These are phyloP conservation scores for Osmoderma eremita DNA, from an alignment of 2,888 invertebrate species.

Conservation along the genomic window DNA sequence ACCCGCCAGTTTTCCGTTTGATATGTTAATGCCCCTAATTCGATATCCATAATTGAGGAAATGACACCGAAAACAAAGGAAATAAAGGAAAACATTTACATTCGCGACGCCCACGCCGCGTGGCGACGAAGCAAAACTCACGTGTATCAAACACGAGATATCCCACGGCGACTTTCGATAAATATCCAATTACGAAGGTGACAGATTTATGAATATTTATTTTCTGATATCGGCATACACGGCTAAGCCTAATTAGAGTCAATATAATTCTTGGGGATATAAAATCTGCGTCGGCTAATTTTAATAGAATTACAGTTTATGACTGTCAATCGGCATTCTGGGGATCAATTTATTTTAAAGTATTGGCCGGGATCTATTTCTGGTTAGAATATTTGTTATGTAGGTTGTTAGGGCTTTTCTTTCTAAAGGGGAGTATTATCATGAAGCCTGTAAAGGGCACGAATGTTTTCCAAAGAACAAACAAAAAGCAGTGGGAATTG, in stretches of 20 bases:
- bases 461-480: too few species aligned
- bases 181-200: conserved; percentile 29
- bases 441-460: too few species aligned
- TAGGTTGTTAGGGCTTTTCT: too few species aligned
- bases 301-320: conserved; percentile 19
- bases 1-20: too few species aligned
- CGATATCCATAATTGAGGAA: not conserved
- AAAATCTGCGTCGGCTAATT: conserved; percentile 6
- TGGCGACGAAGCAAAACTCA: not conserved
- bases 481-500: too few species aligned
- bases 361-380: too few species aligned
- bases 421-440: too few species aligned
- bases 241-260: conserved; percentile 2
- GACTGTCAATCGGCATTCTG: conserved; percentile 1
- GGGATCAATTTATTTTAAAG: too few species aligned
- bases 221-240: not conserved
- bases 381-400: too few species aligned
- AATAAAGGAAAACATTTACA: conserved; percentile 12
- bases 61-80: not conserved
- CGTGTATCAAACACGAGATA: not conserved
- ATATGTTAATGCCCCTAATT: too few species aligned
- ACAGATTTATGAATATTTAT: conserved; percentile 27
- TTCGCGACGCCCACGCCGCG: conserved; percentile 6
- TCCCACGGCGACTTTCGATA: conserved; percentile 14
- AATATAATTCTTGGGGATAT: conserved; percentile 10